phyloP scores from a whole-genome alignment of 2,113 vertebrate genomes.

The Gallinago media region DNA sequence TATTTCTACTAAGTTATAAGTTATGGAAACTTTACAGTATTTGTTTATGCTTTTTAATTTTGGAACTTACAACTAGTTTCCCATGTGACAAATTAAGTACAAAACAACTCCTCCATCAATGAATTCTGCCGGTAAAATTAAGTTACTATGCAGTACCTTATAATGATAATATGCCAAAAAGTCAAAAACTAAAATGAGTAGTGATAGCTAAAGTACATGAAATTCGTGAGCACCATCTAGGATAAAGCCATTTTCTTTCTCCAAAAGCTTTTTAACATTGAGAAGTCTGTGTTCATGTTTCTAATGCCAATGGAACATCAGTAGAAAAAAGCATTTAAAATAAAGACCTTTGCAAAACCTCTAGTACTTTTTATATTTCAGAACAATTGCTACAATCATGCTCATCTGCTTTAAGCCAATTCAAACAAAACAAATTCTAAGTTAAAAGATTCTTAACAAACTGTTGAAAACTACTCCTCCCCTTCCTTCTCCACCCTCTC shows the following conservation, averaged over 20 bases:
- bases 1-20: background rate
- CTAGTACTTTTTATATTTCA: background rate
- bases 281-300: background rate
- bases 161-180: background rate
- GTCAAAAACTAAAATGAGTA: background rate
- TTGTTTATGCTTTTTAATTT: background rate
- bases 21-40: background rate
- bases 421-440: background rate
- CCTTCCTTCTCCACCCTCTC: background rate
- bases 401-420: background rate
- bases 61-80: background rate
- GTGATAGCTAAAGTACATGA: background rate
- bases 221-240: background rate
- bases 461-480: background rate
- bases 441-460: background rate
- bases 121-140: background rate
- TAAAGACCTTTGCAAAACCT: background rate
- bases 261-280: background rate
- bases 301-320: background rate
- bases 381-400: background rate
- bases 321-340: background rate
- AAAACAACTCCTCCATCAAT: background rate
- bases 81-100: background rate
- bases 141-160: background rate
- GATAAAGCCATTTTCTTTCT: background rate